Conservation (phyloP, 1,140 invertebrate genomes). For the Episyrphus balteatus region DNA sequence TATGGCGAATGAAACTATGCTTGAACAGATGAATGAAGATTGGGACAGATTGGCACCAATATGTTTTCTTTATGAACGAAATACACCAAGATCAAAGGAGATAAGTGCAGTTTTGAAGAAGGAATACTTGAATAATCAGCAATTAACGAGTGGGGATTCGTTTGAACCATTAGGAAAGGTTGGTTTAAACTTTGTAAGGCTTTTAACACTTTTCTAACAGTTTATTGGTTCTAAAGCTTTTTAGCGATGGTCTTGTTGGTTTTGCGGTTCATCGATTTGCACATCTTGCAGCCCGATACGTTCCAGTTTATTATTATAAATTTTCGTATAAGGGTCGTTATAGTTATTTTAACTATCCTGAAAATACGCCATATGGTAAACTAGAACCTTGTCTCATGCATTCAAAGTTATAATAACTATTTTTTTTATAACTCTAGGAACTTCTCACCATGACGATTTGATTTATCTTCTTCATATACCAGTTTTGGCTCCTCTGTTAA, state of each 20-base stretch:
- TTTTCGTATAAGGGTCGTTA: conserved; percentile 45
- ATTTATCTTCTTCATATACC: conserved; percentile 47
- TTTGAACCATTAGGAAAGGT: conserved; percentile 13
- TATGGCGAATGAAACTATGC: conserved; percentile 16
- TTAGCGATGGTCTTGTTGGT: conserved; percentile 39
- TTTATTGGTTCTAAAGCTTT: conserved; percentile 22
- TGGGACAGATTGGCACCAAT: conserved; percentile 43
- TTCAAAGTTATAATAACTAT: too few relatives aligned
- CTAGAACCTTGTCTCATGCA: neutral
- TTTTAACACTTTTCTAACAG: neutral
- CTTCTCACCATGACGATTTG: conserved; percentile 49
- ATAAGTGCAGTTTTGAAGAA: conserved; percentile 24
- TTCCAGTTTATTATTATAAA: conserved; percentile 41
- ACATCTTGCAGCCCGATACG: conserved; percentile 37
- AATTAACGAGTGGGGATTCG: conserved; percentile 11
- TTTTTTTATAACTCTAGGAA: conserved; percentile 32
- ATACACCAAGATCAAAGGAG: conserved; percentile 34
- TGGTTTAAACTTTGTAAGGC: neutral
- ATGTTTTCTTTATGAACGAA: conserved; percentile 41
- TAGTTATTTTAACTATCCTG: conserved; percentile 39
- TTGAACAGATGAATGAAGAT: conserved; percentile 33
- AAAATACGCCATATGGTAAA: conserved; percentile 35
- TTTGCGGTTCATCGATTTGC: conserved; percentile 40
- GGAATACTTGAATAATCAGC: conserved; percentile 13
- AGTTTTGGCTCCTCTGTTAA: conserved; percentile 32